Evolutionary conservation across 2,113 vertebrate genomes (phyloP).

Genomic region (Nothobranchius furzeri): DNA sequence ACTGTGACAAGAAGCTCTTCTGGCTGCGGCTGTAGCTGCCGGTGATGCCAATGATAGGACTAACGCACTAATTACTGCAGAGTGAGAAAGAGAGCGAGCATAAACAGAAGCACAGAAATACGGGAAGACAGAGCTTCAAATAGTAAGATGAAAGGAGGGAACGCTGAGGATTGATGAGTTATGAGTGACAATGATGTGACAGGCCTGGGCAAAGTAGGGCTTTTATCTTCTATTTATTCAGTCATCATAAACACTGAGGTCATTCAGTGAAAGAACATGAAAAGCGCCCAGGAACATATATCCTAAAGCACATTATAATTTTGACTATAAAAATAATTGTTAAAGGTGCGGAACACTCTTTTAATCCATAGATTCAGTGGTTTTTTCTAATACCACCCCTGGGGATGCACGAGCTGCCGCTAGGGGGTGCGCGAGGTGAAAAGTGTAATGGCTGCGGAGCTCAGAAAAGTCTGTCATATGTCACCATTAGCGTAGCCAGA

Average conservation of each 20-base stretch:
- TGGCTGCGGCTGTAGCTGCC: slow-evolving; percentile 76
- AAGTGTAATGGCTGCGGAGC: too few relatives aligned
- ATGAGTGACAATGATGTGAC: slow-evolving; percentile 71
- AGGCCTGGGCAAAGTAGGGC: slow-evolving; percentile 37
- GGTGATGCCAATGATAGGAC: slow-evolving; percentile 87
- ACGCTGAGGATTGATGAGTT: slow-evolving; percentile 76
- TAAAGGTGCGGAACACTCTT: too few relatives aligned
- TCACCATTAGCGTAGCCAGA: too few relatives aligned
- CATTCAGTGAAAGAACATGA: slow-evolving; percentile 10
- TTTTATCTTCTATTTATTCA: slow-evolving; percentile 23
- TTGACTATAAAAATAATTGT: too few relatives aligned
- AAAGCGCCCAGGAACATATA: too few relatives aligned
- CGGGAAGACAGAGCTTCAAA: slow-evolving; percentile 28
- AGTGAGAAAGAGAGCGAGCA: slow-evolving; percentile 63
- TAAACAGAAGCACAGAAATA: slow-evolving; percentile 57
- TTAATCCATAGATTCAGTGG: too few relatives aligned
- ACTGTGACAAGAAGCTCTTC: slow-evolving; percentile 83
- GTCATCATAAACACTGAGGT: slow-evolving; percentile 13
- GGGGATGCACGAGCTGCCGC: too few relatives aligned
- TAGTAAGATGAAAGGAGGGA: slow-evolving; percentile 57
- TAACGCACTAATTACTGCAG: slow-evolving; percentile 94
- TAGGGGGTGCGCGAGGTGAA: too few relatives aligned
- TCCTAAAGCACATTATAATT: too few relatives aligned
- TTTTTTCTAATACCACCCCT: too few relatives aligned
- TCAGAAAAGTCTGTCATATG: too few relatives aligned